phyloP scores from a whole-genome alignment of 2,113 vertebrate genomes.

The Tetrao urogallus region DNA sequence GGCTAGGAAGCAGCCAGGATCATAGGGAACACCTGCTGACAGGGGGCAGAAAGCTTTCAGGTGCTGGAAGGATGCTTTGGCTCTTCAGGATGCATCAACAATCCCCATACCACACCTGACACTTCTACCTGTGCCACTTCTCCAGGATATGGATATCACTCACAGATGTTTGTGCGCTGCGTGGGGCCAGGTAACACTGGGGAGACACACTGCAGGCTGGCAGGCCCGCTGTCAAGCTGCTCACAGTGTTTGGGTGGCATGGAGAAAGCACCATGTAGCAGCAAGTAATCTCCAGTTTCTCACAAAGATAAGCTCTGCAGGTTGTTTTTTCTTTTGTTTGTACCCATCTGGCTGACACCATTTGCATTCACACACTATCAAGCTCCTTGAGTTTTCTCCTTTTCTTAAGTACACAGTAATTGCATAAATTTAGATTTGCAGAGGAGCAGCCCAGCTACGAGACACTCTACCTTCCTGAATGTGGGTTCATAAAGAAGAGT shows the following conservation, averaged over 20 bases:
- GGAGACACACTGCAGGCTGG: neutral
- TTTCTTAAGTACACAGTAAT: neutral
- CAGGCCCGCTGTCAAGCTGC: neutral
- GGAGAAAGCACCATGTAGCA: neutral
- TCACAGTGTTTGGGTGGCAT: fast-evolving
- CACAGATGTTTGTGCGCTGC: fast-evolving
- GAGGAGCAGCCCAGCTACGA: neutral
- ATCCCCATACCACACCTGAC: fast-evolving
- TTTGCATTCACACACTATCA: neutral
- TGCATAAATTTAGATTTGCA: neutral
- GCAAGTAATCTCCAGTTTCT: neutral
- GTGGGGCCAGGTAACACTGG: neutral
- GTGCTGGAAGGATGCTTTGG: neutral
- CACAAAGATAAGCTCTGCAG: neutral
- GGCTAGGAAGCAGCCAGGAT: fast-evolving
- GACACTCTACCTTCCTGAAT: neutral
- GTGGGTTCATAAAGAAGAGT: fast-evolving
- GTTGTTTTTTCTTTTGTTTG: neutral
- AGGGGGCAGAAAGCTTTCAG: neutral
- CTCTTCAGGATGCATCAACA: neutral
- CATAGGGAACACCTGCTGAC: fast-evolving
- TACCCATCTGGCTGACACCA: neutral
- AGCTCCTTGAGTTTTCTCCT: neutral
- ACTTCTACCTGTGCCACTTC: neutral
- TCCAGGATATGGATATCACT: neutral